Evolutionary conservation across 2,113 vertebrate genomes (phyloP), one percentile per base, ranked within the genome.

Genomic region (Colossoma macropomum): DNA sequence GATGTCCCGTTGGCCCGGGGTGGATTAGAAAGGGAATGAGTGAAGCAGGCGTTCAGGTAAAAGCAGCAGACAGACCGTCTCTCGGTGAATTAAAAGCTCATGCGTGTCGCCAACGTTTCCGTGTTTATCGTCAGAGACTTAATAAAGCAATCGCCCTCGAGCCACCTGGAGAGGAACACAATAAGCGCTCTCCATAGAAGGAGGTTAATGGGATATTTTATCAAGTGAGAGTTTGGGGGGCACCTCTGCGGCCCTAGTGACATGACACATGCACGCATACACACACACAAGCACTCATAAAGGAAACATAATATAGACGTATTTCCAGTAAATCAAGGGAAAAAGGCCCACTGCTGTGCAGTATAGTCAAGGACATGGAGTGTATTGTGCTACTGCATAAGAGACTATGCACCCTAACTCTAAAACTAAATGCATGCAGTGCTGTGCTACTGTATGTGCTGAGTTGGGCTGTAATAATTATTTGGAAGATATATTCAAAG

Each of bases 141-240:
- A 87, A 91, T 88, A 89, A 89, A 89, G 84, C 79, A 87, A 88
- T 72, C 86, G 84, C 87, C 87, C 74, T 65, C 23, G 3, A 73
- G 72, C 77, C 79, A 75, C 87, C 86, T 85, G 79, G 74, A 90
- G 82, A 84, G 84, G 87, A 90, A 89, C 87, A 88, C 86, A 84
- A 88, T 77, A 88, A 73, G 79, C 85, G 74, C 79, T 87, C 81
- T 89, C 54, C 65, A 85, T 84, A 82, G 84, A 73, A 76, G 84
- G 88, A 90, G 92, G 91, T 93, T 92, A 93, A 92, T 91, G 65
- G 75, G 87, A 89, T 91, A 82, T 92, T 91, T 93, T 90, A 87
- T 87, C 89, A 88, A 81, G 76, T 83, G 87, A 45, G 78, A 71
- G 65, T 87, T 90, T 76, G 76, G 80, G 75, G 87, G 59, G 84